Evolutionary conservation across 2,888 invertebrate species (phyloP).

Genomic region (Dioctria rufipes): DNA sequence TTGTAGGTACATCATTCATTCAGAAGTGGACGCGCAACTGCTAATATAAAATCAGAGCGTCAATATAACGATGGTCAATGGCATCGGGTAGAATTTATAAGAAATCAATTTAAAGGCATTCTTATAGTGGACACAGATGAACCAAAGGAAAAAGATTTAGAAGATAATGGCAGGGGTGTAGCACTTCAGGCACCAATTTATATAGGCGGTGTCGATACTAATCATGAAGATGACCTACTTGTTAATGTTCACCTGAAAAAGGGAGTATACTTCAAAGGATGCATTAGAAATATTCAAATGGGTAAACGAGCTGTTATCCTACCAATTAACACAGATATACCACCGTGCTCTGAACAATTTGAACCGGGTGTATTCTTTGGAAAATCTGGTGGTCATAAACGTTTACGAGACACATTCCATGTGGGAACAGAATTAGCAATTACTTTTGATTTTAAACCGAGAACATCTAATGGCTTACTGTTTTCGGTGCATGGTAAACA

Average conservation of each 20-base stretch:
- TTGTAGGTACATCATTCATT: slow-evolving; percentile 79
- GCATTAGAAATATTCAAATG: slow-evolving; percentile 83
- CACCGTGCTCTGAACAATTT: slow-evolving; percentile 84
- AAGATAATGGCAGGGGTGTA: slow-evolving; percentile 73
- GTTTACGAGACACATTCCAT: slow-evolving; percentile 79
- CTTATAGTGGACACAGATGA: slow-evolving; percentile 64
- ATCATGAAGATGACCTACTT: slow-evolving; percentile 71
- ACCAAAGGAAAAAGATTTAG: slow-evolving; percentile 74
- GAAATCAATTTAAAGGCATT: slow-evolving; percentile 77
- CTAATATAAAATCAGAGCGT: slow-evolving; percentile 74
- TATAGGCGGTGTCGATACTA: slow-evolving; percentile 82
- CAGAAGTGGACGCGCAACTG: slow-evolving; percentile 76
- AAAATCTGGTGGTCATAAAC: slow-evolving; percentile 81
- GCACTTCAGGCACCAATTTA: slow-evolving; percentile 81
- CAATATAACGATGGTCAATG: slow-evolving; percentile 83
- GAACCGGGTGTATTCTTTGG: slow-evolving; percentile 90
- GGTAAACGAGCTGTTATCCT: slow-evolving; percentile 78
- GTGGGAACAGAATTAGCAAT: slow-evolving; percentile 87
- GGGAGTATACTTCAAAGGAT: slow-evolving; percentile 83
- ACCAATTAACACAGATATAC: slow-evolving; percentile 76
- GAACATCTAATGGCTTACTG: slow-evolving; percentile 87
- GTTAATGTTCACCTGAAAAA: slow-evolving; percentile 64
- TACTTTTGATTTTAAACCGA: slow-evolving; percentile 88
- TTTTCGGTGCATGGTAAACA: slow-evolving; percentile 86
- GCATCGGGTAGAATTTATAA: slow-evolving; percentile 82